These are phyloP conservation scores for Zaprionus taronus DNA, from an alignment of 1,140 invertebrate species.

Conservation along the genomic window DNA sequence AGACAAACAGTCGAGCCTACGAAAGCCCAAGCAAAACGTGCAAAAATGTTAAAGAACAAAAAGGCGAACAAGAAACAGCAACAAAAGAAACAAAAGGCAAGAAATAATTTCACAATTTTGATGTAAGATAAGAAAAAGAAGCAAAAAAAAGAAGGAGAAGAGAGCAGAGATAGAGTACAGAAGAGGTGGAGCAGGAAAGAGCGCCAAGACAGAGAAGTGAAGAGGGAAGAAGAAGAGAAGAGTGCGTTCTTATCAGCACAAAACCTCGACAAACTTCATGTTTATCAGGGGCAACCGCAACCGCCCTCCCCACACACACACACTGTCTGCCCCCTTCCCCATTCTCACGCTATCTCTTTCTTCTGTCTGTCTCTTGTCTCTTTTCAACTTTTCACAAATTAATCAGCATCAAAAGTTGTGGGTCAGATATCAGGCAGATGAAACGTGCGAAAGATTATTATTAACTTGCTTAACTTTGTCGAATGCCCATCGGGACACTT, in stretches of 20 bases:
- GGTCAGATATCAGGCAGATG: conserved; percentile 32
- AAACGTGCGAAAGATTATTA: conserved; percentile 40
- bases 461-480: conserved; percentile 41
- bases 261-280: conserved; percentile 18
- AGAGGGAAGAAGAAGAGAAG: neutral
- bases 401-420: conserved; percentile 45
- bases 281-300: conserved; percentile 21
- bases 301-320: neutral
- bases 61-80: neutral
- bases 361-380: neutral
- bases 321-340: neutral
- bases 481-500: neutral
- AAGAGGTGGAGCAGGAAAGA: neutral
- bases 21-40: conserved; percentile 32
- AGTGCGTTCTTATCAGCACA: conserved; percentile 27
- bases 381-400: conserved; percentile 32
- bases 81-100: neutral
- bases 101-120: conserved; percentile 13
- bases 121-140: conserved; percentile 30
- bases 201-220: neutral
- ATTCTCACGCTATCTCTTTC: neutral
- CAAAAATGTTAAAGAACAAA: conserved; percentile 32
- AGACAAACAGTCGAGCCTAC: conserved; percentile 27
- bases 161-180: neutral
- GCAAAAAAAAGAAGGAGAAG: neutral